Conservation (phyloP, 2,113 vertebrate species). For the Smithornis capensis region DNA sequence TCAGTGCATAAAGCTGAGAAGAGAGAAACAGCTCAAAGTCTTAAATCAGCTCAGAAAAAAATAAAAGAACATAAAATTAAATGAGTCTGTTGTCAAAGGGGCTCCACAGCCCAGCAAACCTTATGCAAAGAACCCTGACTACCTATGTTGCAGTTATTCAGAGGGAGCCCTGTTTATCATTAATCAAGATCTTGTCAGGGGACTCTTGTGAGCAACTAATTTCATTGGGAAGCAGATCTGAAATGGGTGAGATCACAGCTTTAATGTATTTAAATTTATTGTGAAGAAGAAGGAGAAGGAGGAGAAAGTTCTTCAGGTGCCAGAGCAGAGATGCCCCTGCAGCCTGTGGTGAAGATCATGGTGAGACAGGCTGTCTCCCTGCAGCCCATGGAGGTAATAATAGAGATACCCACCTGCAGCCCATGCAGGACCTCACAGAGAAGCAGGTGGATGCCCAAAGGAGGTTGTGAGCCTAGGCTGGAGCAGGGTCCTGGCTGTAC, state of each 20-base stretch:
- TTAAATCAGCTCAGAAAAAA: neutral
- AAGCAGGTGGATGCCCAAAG: neutral
- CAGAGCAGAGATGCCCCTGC: neutral
- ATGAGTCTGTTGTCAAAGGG: neutral
- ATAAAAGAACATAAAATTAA: neutral
- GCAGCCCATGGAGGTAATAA: neutral
- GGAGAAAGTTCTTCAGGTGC: neutral
- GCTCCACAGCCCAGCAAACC: neutral
- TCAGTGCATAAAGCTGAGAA: neutral
- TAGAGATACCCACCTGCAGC: neutral
- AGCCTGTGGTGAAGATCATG: neutral
- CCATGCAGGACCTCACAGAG: accelerated
- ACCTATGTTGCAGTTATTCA: neutral
- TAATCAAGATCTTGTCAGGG: neutral
- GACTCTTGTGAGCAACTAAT: neutral
- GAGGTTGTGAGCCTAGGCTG: neutral
- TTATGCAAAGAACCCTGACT: neutral
- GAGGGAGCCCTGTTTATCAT: neutral
- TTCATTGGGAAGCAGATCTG: neutral
- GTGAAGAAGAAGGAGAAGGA: neutral
- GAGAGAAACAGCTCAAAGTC: neutral
- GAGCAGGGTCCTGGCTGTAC: neutral
- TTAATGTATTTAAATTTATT: neutral
- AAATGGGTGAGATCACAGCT: neutral
- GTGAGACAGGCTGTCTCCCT: accelerated